Percentiles rank a stretch among this genome's conserved stretches.
These are phyloP conservation scores for Heliconius eleuchia DNA, from an alignment of 1,140 invertebrate genomes.

Conservation along the genomic window DNA sequence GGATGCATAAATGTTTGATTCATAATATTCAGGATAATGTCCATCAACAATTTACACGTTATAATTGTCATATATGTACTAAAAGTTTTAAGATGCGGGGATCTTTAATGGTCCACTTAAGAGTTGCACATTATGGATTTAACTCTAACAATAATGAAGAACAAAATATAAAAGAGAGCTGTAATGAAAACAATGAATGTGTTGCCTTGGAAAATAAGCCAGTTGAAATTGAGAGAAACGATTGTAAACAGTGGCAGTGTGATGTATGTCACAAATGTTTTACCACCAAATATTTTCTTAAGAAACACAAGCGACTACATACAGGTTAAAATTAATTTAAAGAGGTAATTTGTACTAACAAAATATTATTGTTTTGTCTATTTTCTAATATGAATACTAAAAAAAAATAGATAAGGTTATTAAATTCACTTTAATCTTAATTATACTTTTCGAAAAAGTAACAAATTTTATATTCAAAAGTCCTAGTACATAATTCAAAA, in stretches of 20 bases:
- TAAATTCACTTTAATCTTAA: background rate
- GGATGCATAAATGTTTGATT: constrained; percentile 88
- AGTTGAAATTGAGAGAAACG: constrained; percentile 51
- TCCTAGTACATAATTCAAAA: background rate
- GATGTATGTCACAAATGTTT: constrained; percentile 92
- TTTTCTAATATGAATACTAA: background rate
- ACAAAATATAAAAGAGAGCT: constrained; percentile 32
- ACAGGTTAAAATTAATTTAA: constrained; percentile 81
- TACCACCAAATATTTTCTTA: constrained; percentile 94
- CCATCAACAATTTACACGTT: constrained; percentile 79
- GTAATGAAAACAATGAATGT: constrained; percentile 36
- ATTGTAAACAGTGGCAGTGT: constrained; percentile 87
- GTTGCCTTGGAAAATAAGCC: constrained; percentile 45
- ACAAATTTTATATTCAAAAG: background rate
- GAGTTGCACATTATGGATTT: constrained; percentile 87
- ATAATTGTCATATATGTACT: constrained; percentile 89
- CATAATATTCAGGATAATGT: constrained; percentile 84
- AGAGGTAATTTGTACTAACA: constrained; percentile 70
- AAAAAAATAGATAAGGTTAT: background rate
- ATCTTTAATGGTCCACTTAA: constrained; percentile 90
- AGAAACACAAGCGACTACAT: constrained; percentile 93
- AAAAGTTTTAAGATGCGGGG: constrained; percentile 91
- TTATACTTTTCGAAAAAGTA: background rate
- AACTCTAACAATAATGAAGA: constrained; percentile 42
- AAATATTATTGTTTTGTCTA: constrained; percentile 20